phyloP scores from a whole-genome alignment of 2,797 vertebrate species.

The Poliocrania exsul region DNA sequence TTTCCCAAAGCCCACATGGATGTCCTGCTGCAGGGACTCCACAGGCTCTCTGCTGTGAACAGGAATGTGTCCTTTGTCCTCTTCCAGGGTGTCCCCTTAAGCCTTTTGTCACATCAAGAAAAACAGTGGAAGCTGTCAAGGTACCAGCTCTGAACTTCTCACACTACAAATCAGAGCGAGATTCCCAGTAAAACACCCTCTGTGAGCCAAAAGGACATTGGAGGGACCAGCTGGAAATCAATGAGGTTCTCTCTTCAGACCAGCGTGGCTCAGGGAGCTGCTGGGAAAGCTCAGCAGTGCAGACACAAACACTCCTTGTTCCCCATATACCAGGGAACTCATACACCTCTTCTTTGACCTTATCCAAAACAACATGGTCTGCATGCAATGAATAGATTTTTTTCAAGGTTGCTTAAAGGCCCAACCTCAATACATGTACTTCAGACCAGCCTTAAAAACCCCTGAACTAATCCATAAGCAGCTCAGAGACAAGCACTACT shows the following conservation, averaged over 20 bases:
- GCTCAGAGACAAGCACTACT: neutral
- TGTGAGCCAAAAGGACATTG: rapidly evolving
- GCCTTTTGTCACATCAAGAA: neutral
- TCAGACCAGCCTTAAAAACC: neutral
- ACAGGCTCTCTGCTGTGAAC: neutral
- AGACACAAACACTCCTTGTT: constrained; percentile 62
- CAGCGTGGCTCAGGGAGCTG: neutral
- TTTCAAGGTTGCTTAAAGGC: neutral
- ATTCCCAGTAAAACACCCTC: neutral
- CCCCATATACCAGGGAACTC: neutral
- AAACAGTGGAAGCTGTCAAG: rapidly evolving
- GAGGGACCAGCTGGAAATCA: neutral
- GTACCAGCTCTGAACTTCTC: neutral
- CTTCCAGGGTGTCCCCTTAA: neutral
- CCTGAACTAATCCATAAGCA: neutral
- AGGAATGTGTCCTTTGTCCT: rapidly evolving
- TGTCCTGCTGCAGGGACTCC: neutral
- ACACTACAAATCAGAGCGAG: neutral
- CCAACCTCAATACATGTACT: neutral
- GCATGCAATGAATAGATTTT: neutral
- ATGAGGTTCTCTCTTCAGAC: constrained; percentile 13
- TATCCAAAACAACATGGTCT: constrained; percentile 15
- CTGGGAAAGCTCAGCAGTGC: neutral
- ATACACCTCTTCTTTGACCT: neutral
- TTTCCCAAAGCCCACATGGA: neutral